phyloP scores from a whole-genome alignment of 2,888 invertebrate species.

The Chromoteleia sp. region DNA sequence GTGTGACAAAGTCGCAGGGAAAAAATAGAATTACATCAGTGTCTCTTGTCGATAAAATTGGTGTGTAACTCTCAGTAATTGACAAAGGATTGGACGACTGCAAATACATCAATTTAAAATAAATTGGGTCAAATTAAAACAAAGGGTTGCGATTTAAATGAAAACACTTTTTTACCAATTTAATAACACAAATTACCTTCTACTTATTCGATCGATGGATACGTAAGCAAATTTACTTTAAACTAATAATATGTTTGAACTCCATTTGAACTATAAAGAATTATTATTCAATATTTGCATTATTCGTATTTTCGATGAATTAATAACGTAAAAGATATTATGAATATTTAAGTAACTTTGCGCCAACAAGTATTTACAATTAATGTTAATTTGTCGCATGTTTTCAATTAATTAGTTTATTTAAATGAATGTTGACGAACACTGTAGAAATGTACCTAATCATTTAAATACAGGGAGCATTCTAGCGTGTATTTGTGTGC shows the following conservation, averaged over 20 bases:
- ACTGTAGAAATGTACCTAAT: slow-evolving; percentile 34
- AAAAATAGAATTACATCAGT: slow-evolving; percentile 56
- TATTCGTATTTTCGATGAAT: too few species aligned
- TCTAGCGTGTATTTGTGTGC: slow-evolving; percentile 22
- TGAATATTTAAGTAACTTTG: background rate
- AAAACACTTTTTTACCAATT: background rate
- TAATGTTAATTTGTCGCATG: slow-evolving; percentile 10
- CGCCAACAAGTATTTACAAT: background rate
- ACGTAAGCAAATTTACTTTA: too few species aligned
- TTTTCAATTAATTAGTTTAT: slow-evolving; percentile 35
- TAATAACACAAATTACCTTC: too few species aligned
- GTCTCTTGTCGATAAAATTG: slow-evolving; percentile 47
- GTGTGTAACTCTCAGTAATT: slow-evolving; percentile 57
- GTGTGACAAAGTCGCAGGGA: slow-evolving; percentile 44
- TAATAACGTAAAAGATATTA: too few species aligned
- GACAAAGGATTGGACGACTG: slow-evolving; percentile 38
- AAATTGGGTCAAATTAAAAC: slow-evolving; percentile 29
- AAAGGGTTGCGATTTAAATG: slow-evolving; percentile 9
- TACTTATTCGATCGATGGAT: too few species aligned
- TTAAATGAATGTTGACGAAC: slow-evolving; percentile 35
- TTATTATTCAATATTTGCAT: too few species aligned
- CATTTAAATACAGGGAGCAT: slow-evolving; percentile 37
- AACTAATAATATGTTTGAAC: too few species aligned
- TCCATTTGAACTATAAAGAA: too few species aligned
- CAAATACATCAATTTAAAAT: slow-evolving; percentile 30